Base-by-base conservation (phyloP, 1,140 invertebrate genomes). In the Manduca sexta region DNA sequence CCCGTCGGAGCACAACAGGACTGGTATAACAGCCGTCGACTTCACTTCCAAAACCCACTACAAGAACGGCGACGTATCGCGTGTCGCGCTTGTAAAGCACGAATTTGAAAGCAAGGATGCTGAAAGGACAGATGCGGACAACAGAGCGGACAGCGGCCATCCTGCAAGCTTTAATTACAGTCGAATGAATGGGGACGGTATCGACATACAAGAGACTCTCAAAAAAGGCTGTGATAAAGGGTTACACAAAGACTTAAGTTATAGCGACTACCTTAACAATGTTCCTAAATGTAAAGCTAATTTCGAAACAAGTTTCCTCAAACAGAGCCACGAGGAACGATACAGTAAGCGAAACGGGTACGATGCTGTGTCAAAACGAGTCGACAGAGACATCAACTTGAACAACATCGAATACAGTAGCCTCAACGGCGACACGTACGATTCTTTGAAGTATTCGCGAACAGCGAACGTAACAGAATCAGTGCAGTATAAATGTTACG, bases 261-360 rank as follows among this genome's bases (percentile, higher is more conserved):
- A 74, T 74, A 80, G 61, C 61, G 73, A 85, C 56, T 85, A 79
- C 59, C 60, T 80, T 64, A 83, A 80, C 60, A 83, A 82, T 83
- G 82, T 85, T 85, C 82, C 82, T 83, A 85, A 85, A 77, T 80
- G 73, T 80, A 85, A 82, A 69, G 75, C 69, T 80, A 85, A 74
- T 70, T 85, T 85, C 63, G 81, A 85, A 74, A 85, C 74, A 68
- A 85, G 69, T 57, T 85, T 85, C 64, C 71, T 85, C 18, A 82
- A 82, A 64, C 79, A 82, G 52, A 85, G 61, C 51, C 64, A 70
- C 37, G 79, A 83, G 49, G 79, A 82, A 51, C 75, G 75, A 58
- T 76, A 78, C 56, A 77, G 51, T 26, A 84, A 81, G 75, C 74
- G 79, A 70, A 83, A 77, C 54, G 77, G 71, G 38, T 75, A 76